phyloP scores from a whole-genome alignment of 2,113 vertebrate species.

The Accipiter cooperii region DNA sequence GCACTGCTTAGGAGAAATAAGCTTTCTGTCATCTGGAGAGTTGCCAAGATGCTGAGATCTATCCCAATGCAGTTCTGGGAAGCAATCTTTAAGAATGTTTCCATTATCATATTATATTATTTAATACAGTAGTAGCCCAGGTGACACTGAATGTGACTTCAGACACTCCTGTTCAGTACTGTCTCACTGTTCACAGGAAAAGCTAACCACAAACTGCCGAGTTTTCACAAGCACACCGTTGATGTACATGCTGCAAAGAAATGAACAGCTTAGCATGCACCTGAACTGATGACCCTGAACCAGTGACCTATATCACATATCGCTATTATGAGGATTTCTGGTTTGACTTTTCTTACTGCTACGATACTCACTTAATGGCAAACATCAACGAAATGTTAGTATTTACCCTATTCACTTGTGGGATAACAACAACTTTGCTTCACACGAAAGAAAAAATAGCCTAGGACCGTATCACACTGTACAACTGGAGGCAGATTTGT shows the following conservation, averaged over 20 bases:
- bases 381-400: background rate
- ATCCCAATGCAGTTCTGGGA: constrained; percentile 54
- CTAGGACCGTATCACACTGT: background rate
- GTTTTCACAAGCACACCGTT: background rate
- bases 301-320: background rate
- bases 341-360: background rate
- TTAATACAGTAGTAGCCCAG: background rate
- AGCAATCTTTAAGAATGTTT: constrained; percentile 31
- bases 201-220: constrained; percentile 30
- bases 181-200: constrained; percentile 22
- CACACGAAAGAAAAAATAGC: background rate
- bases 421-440: background rate
- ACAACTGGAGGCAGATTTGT: background rate
- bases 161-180: background rate
- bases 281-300: background rate
- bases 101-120: constrained; percentile 35
- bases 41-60: constrained; percentile 25
- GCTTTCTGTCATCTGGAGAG: constrained; percentile 26
- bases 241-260: background rate
- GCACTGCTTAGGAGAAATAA: constrained; percentile 20
- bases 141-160: background rate
- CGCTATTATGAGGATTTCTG: fast-evolving
- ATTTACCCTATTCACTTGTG: background rate
- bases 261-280: background rate
- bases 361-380: background rate